Percentiles rank a stretch among this genome's conserved stretches.
Conservation (phyloP, 2,888 invertebrate species). For the Mycalesis mineus region DNA sequence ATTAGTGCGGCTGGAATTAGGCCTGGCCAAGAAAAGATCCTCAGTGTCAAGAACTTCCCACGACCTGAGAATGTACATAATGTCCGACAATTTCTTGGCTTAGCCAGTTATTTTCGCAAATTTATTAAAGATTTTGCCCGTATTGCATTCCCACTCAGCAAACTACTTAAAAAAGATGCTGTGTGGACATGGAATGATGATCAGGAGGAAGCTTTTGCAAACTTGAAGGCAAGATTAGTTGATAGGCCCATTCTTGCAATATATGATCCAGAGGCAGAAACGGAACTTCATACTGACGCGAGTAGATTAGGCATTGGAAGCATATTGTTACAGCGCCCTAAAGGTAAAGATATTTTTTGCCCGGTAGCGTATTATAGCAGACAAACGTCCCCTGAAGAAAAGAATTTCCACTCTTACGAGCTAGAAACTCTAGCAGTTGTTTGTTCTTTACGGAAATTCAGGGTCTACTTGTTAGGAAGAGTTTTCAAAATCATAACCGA, state of each 20-base stretch:
- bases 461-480: conserved; percentile 35
- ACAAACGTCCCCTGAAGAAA: conserved; percentile 10
- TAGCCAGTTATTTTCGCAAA: neutral
- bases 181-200: neutral
- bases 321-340: conserved; percentile 4
- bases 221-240: neutral
- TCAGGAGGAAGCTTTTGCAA: conserved; percentile 6
- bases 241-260: neutral
- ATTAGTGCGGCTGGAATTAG: conserved; percentile 25
- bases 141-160: conserved; percentile 1
- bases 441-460: conserved; percentile 35
- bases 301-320: neutral
- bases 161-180: conserved; percentile 6
- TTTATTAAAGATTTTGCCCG: neutral
- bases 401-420: conserved; percentile 23
- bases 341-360: conserved; percentile 12
- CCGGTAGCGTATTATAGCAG: conserved; percentile 16
- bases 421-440: conserved; percentile 34
- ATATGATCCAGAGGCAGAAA: neutral
- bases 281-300: conserved; percentile 7
- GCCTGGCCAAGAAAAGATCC: conserved; percentile 26
- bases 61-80: conserved; percentile 20
- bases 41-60: conserved; percentile 26
- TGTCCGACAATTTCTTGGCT: conserved; percentile 1
- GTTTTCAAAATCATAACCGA: conserved; percentile 32